Evolutionary conservation across 2,113 vertebrate species (phyloP), one percentile per base, ranked within the genome.

Genomic region (Megalops atlanticus): DNA sequence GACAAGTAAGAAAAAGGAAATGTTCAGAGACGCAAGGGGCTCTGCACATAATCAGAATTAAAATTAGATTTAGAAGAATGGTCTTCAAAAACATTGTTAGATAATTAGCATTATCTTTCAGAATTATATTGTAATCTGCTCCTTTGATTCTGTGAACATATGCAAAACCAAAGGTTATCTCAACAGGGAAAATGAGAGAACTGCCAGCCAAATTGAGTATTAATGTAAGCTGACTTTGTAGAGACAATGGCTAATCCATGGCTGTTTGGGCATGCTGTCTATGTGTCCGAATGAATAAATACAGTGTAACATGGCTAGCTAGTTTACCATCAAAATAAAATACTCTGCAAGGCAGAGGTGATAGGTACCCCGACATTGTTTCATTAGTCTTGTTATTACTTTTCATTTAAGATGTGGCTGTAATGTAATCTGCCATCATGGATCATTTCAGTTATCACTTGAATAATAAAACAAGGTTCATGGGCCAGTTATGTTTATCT

Each of bases 131-230:
- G 24, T 73, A 38, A 40, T 21, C 35, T 24, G 39, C n/a, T 45
- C 8, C 58, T 64, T 27, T 38, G 16, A 75, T 43, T 45, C 41
- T 40, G 40, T 75, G 40, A 39, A 27, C 11, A 14, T 31, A n/a
- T 45, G 40, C 40, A 43, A 75, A 75, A n/a, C n/a, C 73, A 75
- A 75, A 27, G 24, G 40, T 43, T 75, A 43, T 43, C n/a, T 41
- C n/a, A 75, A 10, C 39, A 27, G 10, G 40, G 10, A 75, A 40
- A 75, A 75, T 18, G 40, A 47, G 73, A 31, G 24, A 75, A 40
- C 73, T 45, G 24, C n/a, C 40, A n/a, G 73, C 18, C 18, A 75
- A 74, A 38, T 4, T 74, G 36, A 41, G 39, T 74, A 39, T 41
- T 74, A n/a, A 24, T 41, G 21, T 74, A n/a, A 74, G 38, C 72